Evolutionary conservation across 92 coral and sea anemone genomes (phyloP).

Genomic region (Porites rus): DNA sequence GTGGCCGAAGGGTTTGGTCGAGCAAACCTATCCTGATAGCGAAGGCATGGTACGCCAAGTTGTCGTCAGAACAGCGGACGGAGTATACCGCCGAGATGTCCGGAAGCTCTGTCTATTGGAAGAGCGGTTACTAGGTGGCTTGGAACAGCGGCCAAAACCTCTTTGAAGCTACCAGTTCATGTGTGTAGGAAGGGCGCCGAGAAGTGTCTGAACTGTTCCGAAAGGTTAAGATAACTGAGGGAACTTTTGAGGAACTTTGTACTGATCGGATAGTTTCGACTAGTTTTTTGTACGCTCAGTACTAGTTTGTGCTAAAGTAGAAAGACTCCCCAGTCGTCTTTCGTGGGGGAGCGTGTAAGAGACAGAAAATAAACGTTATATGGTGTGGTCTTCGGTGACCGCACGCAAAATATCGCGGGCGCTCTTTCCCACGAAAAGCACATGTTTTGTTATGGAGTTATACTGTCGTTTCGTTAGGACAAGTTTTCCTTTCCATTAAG

Average conservation of each 20-base stretch:
- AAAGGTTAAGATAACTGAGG: background rate
- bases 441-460: too few species aligned
- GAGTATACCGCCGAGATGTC: slow-evolving; percentile 55
- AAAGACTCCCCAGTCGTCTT: slow-evolving; percentile 20
- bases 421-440: too few species aligned
- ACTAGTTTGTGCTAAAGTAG: slow-evolving; percentile 1
- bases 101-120: slow-evolving; percentile 62
- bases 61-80: slow-evolving; percentile 55
- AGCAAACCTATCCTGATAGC: slow-evolving; percentile 60
- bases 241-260: too few species aligned
- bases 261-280: too few species aligned
- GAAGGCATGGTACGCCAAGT: slow-evolving; percentile 63
- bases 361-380: background rate
- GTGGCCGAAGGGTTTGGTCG: slow-evolving; percentile 67
- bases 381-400: too few species aligned
- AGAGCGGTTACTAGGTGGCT: slow-evolving; percentile 31
- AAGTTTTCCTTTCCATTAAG: too few species aligned
- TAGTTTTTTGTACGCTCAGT: background rate
- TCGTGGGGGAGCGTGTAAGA: slow-evolving; percentile 15
- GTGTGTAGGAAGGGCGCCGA: background rate
- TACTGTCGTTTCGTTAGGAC: too few species aligned
- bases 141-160: background rate
- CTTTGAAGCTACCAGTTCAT: background rate
- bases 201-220: background rate
- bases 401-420: too few species aligned